Conservation (phyloP, 2,797 vertebrate species). For the Characodon lateralis region DNA sequence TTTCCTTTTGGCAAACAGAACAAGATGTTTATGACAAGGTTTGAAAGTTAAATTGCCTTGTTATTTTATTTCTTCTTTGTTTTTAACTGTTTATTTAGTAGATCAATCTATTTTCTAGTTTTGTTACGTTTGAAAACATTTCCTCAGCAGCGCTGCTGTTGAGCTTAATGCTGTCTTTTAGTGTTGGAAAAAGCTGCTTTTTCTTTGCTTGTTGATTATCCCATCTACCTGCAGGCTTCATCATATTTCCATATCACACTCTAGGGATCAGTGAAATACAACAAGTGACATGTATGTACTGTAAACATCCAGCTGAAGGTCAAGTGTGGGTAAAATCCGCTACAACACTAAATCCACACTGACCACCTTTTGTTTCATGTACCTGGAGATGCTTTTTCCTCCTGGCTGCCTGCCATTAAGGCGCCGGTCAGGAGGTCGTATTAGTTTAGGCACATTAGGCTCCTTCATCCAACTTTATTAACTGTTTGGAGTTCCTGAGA, state of each 20-base stretch:
- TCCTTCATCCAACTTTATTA: slow-evolving; percentile 67
- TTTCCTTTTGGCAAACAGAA: background rate
- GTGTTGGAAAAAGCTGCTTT: background rate
- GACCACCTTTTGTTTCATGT: slow-evolving; percentile 49
- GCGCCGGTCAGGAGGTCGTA: slow-evolving; percentile 61
- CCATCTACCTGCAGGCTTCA: background rate
- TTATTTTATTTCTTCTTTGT: background rate
- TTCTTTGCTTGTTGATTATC: background rate
- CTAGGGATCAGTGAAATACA: slow-evolving; percentile 15
- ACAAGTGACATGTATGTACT: slow-evolving; percentile 31
- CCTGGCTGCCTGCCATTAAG: slow-evolving; percentile 46
- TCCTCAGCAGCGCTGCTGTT: background rate
- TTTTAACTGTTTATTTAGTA: background rate
- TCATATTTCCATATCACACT: slow-evolving; percentile 26
- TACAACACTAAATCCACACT: slow-evolving; percentile 49
- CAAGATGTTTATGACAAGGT: too few relatives aligned
- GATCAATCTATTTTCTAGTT: background rate
- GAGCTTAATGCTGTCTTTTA: background rate
- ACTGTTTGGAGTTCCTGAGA: slow-evolving; percentile 43
- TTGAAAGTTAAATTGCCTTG: too few relatives aligned
- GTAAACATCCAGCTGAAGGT: slow-evolving; percentile 52
- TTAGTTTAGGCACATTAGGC: slow-evolving; percentile 56
- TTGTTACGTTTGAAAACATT: background rate
- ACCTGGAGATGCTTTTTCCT: slow-evolving; percentile 61
- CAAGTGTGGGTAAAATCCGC: slow-evolving; percentile 24